Conservation (phyloP, 37 sponge, comb jelly and placozoan genomes). For the Theonella swinhoei region DNA sequence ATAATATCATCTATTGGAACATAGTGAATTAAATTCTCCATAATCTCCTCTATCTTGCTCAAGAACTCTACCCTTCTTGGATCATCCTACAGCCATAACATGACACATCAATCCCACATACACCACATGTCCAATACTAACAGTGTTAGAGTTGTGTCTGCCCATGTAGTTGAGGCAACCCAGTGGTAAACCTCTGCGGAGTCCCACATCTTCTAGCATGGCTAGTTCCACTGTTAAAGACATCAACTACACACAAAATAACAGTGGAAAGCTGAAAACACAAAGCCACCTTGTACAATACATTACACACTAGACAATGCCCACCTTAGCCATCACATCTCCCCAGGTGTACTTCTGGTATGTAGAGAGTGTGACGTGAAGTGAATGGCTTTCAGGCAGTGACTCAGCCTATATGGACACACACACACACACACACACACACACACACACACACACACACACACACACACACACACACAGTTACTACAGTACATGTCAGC, state of each 20-base stretch:
- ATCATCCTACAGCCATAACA: conserved; percentile 46
- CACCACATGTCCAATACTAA: background rate
- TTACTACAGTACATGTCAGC: background rate
- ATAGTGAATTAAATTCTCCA: conserved; percentile 49
- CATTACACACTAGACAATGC: too few species aligned
- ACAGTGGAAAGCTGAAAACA: background rate
- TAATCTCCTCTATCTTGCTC: conserved; percentile 40
- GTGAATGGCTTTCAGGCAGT: conserved; percentile 83
- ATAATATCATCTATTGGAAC: conserved; percentile 71
- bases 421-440: background rate
- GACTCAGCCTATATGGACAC: conserved; percentile 60
- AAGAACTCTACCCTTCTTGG: conserved; percentile 49
- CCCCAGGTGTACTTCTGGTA: conserved; percentile 95
- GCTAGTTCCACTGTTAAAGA: conserved; percentile 73
- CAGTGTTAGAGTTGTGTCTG: conserved; percentile 15
- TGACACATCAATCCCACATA: background rate
- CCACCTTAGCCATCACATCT: conserved; percentile 83
- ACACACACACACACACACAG: background rate
- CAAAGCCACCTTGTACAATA: background rate
- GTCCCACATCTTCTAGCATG: conserved; percentile 67
- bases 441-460: background rate
- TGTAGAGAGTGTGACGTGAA: conserved; percentile 93
- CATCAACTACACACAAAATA: conserved; percentile 50
- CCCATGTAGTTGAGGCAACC: conserved; percentile 80
- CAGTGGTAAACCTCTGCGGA: conserved; percentile 77